Evolutionary conservation across 2,797 vertebrate species (phyloP), one percentile per base, ranked within the genome.

Genomic region (Hapalemur alaotrensis): DNA sequence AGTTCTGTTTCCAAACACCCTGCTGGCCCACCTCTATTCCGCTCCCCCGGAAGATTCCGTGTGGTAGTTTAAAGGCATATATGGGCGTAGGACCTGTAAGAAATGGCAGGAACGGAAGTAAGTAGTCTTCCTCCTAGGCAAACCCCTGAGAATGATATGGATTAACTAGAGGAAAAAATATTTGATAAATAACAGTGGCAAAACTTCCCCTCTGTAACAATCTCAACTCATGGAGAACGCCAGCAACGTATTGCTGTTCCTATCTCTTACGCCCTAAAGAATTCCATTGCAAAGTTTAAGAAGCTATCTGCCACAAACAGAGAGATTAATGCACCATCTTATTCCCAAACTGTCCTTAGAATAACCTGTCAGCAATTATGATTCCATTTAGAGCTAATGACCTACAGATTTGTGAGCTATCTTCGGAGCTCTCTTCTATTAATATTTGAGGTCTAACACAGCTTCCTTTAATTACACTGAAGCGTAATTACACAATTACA

Each of bases 251-350:
- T 75, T 96, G 92, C 65, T 87, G 48, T 43, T 6, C 2, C 46
- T 35, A 52, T 54, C n/a, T 89, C 63, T 59, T 76, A 41, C 17
- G 38, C 54, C 85, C 94, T 75, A 69, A 43, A 86, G 79, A 70
- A 67, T 85, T 90, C 63, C 81, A 46, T 75, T 83, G 59, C 23
- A 32, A 41, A 94, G 65, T 91, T 88, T 92, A 80, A 84, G 92
- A 89, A 76, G 30, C 61, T 84, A 20, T 78, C 46, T 69, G 18
- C 50, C 52, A 65, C 69, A 65, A 69, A 13, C 41, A 22, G 88
- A 38, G 92, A 92, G 35, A 52, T 73, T 28, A 63, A 75, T 63
- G 10, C 43, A n/a, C n/a, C 52, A 12, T 72, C n/a, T 75, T 79
- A 15, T 65, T 79, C 61, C 61, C 69, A 61, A 65, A 65, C 14